Evolutionary conservation across 2,888 invertebrate species (phyloP).

Genomic region (Hemistola chrysoprasaria): DNA sequence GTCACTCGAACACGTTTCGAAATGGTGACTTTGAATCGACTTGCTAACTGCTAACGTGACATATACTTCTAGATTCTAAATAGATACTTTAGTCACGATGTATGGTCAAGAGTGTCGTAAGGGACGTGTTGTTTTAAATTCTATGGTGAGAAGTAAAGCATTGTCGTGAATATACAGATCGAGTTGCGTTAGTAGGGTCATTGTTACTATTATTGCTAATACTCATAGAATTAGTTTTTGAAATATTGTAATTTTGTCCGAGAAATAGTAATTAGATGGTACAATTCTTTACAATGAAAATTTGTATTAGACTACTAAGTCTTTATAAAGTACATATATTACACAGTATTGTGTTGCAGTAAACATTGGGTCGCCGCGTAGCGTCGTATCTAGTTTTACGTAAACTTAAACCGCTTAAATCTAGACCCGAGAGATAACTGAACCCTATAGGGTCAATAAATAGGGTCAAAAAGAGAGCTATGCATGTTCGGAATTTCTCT

Average conservation of each 20-base stretch:
- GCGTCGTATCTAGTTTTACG: too few species aligned
- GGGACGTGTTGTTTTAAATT: constrained; percentile 4
- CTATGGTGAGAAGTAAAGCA: constrained; percentile 12
- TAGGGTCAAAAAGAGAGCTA: too few species aligned
- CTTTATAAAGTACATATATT: too few species aligned
- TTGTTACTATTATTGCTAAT: constrained; percentile 10
- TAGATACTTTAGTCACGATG: constrained; percentile 17
- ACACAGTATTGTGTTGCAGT: too few species aligned
- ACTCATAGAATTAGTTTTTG: constrained; percentile 14
- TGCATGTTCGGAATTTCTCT: too few species aligned
- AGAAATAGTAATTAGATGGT: constrained; percentile 5
- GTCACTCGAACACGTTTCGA: constrained; percentile 21
- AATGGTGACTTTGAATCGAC: constrained; percentile 17
- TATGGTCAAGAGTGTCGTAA: constrained; percentile 25
- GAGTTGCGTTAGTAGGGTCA: constrained; percentile 18
- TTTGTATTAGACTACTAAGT: too few species aligned
- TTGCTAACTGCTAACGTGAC: constrained; percentile 17
- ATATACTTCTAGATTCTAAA: constrained; percentile 2
- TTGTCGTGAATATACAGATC: constrained; percentile 17
- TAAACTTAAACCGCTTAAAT: too few species aligned
- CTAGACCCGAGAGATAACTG: too few species aligned
- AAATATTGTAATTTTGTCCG: constrained; percentile 11
- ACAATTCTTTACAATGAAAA: too few species aligned
- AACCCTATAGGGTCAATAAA: too few species aligned
- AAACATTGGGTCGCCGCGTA: too few species aligned